Evolutionary conservation across 1,140 invertebrate genomes (phyloP).

Genomic region (Pteromalus puparum): DNA sequence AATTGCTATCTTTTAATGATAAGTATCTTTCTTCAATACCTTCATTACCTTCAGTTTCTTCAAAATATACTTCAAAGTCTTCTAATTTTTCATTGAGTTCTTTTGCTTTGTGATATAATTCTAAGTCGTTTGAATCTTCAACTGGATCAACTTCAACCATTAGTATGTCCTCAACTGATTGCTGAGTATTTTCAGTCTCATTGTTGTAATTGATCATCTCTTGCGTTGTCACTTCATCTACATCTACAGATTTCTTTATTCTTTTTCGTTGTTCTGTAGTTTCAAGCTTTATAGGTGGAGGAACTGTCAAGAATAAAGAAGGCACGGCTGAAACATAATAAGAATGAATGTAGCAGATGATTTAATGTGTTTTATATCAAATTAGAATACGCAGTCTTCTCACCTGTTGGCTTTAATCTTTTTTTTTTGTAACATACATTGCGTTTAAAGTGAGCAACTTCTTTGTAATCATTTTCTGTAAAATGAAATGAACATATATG

Average conservation of each 20-base stretch:
- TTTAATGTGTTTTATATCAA: neutral
- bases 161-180: neutral
- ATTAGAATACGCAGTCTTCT: neutral
- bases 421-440: conserved; percentile 32
- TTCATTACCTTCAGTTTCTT: neutral
- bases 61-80: neutral
- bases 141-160: neutral
- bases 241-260: conserved; percentile 1
- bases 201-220: neutral
- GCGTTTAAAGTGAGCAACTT: conserved; percentile 10
- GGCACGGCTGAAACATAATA: conserved; percentile 40
- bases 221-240: neutral
- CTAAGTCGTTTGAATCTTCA: conserved; percentile 8
- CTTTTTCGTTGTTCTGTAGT: conserved; percentile 1
- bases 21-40: neutral
- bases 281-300: conserved; percentile 24
- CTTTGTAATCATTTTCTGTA: conserved; percentile 48
- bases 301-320: conserved; percentile 26
- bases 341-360: neutral
- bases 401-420: conserved; percentile 48
- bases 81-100: neutral
- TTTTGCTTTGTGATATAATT: neutral
- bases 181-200: conserved; percentile 13
- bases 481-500: conserved; percentile 55
- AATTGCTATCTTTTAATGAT: neutral